Conservation (phyloP, 2,113 vertebrate genomes). For the Paraplagusia blochii region DNA sequence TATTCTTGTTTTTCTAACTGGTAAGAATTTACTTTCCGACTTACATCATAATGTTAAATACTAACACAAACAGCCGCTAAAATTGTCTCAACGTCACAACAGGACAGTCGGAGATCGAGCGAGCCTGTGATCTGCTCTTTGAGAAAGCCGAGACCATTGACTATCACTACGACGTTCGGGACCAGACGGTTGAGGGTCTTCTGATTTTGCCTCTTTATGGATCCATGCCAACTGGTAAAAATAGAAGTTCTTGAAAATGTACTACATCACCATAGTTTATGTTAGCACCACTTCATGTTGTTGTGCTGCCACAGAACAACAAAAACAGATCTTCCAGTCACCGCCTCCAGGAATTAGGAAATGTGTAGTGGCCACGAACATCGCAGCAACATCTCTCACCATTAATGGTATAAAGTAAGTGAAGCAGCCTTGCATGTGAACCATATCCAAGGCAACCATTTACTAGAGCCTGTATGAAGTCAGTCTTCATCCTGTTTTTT, state of each 20-base stretch:
- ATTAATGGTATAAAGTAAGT: constrained; percentile 91
- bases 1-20: constrained; percentile 95
- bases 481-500: no score
- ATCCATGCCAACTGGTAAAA: constrained; percentile 93
- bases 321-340: constrained; percentile 92
- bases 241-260: no score
- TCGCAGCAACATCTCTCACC: constrained; percentile 95
- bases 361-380: constrained; percentile 95
- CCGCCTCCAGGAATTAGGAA: constrained; percentile 88
- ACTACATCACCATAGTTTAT: no score
- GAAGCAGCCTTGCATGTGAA: not conserved
- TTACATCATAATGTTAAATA: not conserved
- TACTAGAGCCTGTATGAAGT: no score
- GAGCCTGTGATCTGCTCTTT: constrained; percentile 87
- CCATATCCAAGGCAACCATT: no score
- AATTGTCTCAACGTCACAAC: constrained; percentile 25
- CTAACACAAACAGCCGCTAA: no score
- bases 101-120: constrained; percentile 96
- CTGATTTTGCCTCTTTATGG: constrained; percentile 93
- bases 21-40: constrained; percentile 55
- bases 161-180: constrained; percentile 88
- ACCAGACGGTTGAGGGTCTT: constrained; percentile 86
- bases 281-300: not conserved
- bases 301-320: constrained; percentile 81
- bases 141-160: constrained; percentile 89